Evolutionary conservation across 2,888 invertebrate species (phyloP), one percentile per base, ranked within the genome.

Genomic region (Drosophila anomelani): DNA sequence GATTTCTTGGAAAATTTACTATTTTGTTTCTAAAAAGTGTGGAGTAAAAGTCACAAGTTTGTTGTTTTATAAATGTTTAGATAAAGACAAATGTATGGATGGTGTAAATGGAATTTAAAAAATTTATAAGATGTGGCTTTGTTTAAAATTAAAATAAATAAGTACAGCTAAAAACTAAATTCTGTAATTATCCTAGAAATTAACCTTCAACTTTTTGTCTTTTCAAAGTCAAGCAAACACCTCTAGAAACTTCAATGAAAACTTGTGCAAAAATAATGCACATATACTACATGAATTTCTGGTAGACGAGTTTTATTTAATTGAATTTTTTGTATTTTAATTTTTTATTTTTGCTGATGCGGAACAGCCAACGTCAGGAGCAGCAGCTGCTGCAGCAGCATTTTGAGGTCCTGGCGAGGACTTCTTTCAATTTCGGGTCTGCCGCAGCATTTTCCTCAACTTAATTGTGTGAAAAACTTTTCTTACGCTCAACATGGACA

Each of bases 251-350:
- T 46, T 54, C 2, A 74, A 66, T 68, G 57, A 73, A 73, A 81
- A 49, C 74, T 80, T 60, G 63, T 75, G 71, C 55, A 17, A 47
- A 69, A 69, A 61, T 12, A 23, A n/a, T 17, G n/a, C 12, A 23
- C 13, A 29, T 17, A 26, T 15, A 36, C 12, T 8, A 23, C 20
- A 43, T 43, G 26, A 1, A 4, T 69, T 78, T 80, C 70, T 74
- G 72, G 51, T 64, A 76, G 63, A 46, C 62, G 70, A 86, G 72
- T 73, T 78, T 71, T 76, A 80, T 81, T 69, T 63, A 8, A n/a
- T 36, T 51, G 34, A 38, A 53, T 23, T 32, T 51, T 34, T 29
- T 8, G 8, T 29, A 8, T 1, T 51, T n/a, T n/a, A 26, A 5
- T 15, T 20, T 15, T 20, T 34, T 55, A 46, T 17, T 20, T 12